These are phyloP conservation scores for Salvator merianae DNA, from an alignment of 2,113 vertebrate species.

Conservation along the genomic window DNA sequence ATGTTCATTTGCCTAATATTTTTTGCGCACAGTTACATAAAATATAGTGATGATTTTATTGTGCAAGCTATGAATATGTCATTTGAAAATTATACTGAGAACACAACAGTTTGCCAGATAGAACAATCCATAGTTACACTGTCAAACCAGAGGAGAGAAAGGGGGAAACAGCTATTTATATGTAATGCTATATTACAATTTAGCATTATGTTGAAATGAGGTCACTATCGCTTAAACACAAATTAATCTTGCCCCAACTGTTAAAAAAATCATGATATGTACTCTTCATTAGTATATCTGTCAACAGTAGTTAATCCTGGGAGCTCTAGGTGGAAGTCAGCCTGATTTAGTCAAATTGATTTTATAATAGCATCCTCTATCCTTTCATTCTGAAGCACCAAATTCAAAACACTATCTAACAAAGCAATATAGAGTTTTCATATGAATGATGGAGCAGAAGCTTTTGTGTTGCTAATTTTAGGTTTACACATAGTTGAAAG, in stretches of 20 bases:
- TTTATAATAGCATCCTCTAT: not conserved
- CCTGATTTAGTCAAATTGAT: not conserved
- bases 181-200: not conserved
- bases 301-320: not conserved
- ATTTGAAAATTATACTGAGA: not conserved
- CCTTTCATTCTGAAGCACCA: not conserved
- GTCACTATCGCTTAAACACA: not conserved
- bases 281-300: not conserved
- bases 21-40: conserved; percentile 21
- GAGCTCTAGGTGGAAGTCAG: not conserved
- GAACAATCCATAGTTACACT: not conserved
- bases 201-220: not conserved
- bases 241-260: not conserved
- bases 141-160: not conserved
- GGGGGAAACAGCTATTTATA: not conserved
- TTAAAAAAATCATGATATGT: not conserved
- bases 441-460: not conserved
- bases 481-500: not conserved
- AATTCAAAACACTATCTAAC: not conserved
- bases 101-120: not conserved
- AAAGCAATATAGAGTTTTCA: too few species aligned
- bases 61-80: conserved; percentile 12
- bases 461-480: not conserved
- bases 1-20: conserved; percentile 42
- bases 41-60: conserved; percentile 13